Conservation (phyloP, 2,888 invertebrate species). For the Thyatira batis region DNA sequence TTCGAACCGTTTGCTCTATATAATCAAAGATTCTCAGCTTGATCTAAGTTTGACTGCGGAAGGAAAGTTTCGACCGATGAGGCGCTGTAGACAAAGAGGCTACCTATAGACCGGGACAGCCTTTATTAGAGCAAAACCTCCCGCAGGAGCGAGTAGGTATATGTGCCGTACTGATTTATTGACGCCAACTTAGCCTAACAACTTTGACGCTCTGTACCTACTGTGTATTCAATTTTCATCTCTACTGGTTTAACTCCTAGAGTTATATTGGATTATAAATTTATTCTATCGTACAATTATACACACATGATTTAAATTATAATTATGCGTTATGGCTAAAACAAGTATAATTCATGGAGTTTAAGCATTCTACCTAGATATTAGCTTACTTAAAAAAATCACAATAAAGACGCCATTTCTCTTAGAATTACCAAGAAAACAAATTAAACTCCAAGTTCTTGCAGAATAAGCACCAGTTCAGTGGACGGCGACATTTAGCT, state of each 20-base stretch:
- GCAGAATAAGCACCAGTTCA: slow-evolving; percentile 11
- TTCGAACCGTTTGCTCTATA: slow-evolving; percentile 18
- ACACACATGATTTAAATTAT: too few relatives aligned
- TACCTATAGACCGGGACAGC: slow-evolving; percentile 55
- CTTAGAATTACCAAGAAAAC: background rate
- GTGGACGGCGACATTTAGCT: slow-evolving; percentile 43
- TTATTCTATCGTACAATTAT: background rate
- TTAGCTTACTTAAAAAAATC: too few relatives aligned
- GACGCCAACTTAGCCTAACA: slow-evolving; percentile 19
- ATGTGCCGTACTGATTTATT: slow-evolving; percentile 57
- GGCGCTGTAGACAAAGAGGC: slow-evolving; percentile 67
- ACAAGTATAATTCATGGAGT: too few relatives aligned
- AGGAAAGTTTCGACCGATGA: slow-evolving; percentile 75
- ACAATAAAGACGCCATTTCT: background rate
- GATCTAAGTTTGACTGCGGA: slow-evolving; percentile 78
- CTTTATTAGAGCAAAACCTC: slow-evolving; percentile 60
- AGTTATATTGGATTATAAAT: background rate
- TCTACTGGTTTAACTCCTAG: background rate
- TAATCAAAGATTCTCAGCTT: slow-evolving; percentile 54
- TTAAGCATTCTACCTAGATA: too few relatives aligned
- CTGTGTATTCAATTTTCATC: slow-evolving; percentile 2
- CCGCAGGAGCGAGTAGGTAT: slow-evolving; percentile 31
- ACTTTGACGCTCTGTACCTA: slow-evolving; percentile 2
- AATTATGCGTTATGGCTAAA: too few relatives aligned
- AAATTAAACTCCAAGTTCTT: slow-evolving; percentile 1